Evolutionary conservation across 2,113 vertebrate genomes (phyloP), one percentile per base, ranked within the genome.

Genomic region (Pogonocichla stellata): DNA sequence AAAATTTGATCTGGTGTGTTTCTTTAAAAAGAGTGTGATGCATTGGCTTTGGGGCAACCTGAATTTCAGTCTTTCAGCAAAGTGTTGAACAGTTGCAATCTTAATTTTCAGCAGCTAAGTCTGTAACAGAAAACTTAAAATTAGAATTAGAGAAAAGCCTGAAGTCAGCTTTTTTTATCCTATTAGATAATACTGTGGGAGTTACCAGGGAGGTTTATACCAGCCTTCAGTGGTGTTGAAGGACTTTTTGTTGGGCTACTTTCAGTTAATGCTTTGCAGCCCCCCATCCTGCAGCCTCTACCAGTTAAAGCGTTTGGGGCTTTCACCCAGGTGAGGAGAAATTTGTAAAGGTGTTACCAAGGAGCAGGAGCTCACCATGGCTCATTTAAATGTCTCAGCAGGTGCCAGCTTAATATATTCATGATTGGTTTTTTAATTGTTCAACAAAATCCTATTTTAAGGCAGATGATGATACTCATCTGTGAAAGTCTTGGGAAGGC

Each of bases 181-280:
- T 34, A 16, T 19, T 82, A 15, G 38, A 10, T 19, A 70, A 25
- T 43, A 38, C 19, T 14, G 20, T 75, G 19, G 17, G 43, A 66
- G 34, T 4, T 15, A 17, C 3, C 22, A 40, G 36, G 61, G 7
- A 10, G 24, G 26, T 26, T 78, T 61, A 34, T 25, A 16, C 7
- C 19, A 36, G 9, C 12, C 11, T 62, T 56, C 20, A 16, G 45
- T 85, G 48, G 10, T 69, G 36, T 4, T 51, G 8, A 64, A 60
- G 28, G 53, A 45, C 22, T 69, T 82, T 34, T 10, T 64, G 16
- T 22, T 79, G 45, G 17, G 45, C 40, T 53, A 1, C 16, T 61
- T 79, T 50, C 7, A 13, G 14, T 17, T 17, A 79, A n/a, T 3
- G 3, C 19, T 64, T 74, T 0, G 1, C 38, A 73, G 25, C 2